phyloP scores from a whole-genome alignment of 2,888 invertebrate genomes.

The Plagodis dolabraria region DNA sequence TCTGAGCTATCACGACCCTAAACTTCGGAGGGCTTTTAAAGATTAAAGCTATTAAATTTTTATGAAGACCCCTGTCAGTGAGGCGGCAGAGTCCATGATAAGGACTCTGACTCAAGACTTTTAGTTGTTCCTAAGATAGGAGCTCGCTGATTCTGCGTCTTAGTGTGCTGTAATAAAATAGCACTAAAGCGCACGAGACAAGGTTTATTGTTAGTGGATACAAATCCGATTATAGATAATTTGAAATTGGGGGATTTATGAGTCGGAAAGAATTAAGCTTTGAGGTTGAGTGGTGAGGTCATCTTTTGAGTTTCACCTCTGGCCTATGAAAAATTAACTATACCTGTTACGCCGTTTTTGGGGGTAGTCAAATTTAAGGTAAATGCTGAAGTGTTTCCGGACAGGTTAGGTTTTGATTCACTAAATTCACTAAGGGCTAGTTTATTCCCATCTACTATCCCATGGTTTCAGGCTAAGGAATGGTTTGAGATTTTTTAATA shows the following conservation, averaged over 20 bases:
- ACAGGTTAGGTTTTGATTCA: too few species aligned
- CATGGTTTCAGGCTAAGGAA: too few species aligned
- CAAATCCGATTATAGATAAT: slow-evolving; percentile 26
- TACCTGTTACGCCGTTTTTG: neutral
- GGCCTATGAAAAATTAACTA: neutral
- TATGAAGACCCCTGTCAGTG: slow-evolving; percentile 72
- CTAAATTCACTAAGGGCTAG: too few species aligned
- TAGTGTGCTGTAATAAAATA: slow-evolving; percentile 31
- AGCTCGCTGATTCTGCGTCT: slow-evolving; percentile 38
- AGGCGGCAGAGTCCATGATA: slow-evolving; percentile 61
- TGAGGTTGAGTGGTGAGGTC: neutral
- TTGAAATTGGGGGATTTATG: slow-evolving; percentile 22
- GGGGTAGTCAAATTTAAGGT: neutral
- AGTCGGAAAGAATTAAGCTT: slow-evolving; percentile 6
- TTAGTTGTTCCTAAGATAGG: slow-evolving; percentile 47
- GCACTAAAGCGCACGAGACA: slow-evolving; percentile 27
- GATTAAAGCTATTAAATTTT: slow-evolving; percentile 77
- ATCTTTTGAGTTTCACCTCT: neutral
- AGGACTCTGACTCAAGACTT: slow-evolving; percentile 56
- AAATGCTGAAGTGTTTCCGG: neutral
- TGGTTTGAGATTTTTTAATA: too few species aligned
- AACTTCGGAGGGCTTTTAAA: slow-evolving; percentile 71
- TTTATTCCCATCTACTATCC: too few species aligned
- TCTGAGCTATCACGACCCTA: slow-evolving; percentile 64
- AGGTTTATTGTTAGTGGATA: slow-evolving; percentile 28